Evolutionary conservation across 2,113 vertebrate genomes (phyloP), one percentile per base, ranked within the genome.

Genomic region (Sus scrofa): DNA sequence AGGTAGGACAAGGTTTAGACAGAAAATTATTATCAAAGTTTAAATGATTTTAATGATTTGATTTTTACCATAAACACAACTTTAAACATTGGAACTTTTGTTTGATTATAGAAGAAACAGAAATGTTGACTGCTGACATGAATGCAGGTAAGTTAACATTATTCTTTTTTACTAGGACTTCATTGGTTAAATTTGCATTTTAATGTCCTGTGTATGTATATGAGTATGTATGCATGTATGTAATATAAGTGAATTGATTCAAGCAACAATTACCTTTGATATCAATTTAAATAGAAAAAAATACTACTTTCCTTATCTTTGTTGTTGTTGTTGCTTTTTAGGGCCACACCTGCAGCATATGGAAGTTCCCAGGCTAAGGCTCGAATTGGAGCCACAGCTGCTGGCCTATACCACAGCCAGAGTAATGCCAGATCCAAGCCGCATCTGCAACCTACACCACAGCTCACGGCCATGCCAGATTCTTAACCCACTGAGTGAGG

Each of bases 141-240:
- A 96, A 99, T 93, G 70, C 85, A 91, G 98, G 99, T 98, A 98
- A 98, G 95, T 94, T 77, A 86, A 86, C 19, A 34, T 73, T 87
- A 54, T 34, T 88, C 7, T 50, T 56, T 95, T 86, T 95, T 18
- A 54, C 20, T 73, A 34, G 18, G 88, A 34, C 19, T n/a, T 82
- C 39, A 39, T 15, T 83, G 58, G 22, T 91, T 89, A 95, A 52
- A 13, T 54, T 39, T 87, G 7, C 30, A 79, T 86, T 85, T 86
- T 74, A 92, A 54, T 90, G 39, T 54, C 3, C 1, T 73, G 34
- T 26, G 50, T 2, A 0, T 37, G 12, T 71, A 4, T 89, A 26
- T 67, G 7, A 74, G 27, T 62, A 16, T 56, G 19, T 82, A 9
- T n/a, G 15, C 19, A 5, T 32, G 19, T n/a, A 19, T 39, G 18